Evolutionary conservation across 2,888 invertebrate genomes (phyloP), one percentile per base, ranked within the genome.

Genomic region (Papilio protenor): DNA sequence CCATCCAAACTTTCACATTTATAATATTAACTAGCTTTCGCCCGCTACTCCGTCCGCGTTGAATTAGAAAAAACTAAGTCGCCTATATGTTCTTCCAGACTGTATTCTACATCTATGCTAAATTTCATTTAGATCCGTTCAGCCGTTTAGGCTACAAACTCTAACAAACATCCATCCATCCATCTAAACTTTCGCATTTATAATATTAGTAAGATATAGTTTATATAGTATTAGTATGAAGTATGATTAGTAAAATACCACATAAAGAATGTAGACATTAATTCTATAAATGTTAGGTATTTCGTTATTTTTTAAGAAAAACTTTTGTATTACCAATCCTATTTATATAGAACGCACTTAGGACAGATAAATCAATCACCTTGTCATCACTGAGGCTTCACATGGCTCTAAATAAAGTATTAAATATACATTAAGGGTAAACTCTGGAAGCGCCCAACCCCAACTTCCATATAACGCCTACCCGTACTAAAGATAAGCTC

Each of bases 341-440:
- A 61, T 27, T 14, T 61, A 23, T 61, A 27, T 16, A 27, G 59
- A 73, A 73, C 40, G 49, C 3, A 33, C 3, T 12, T 8, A 8
- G 18, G n/a, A 5, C 23, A 45, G 73, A 55, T 45, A 76, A 81
- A 85, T 85, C 84, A 82, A 85, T 85, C 91, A 91, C 87, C 82
- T 72, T 66, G 79, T 83, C 84, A 88, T 88, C 88, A 84, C 81
- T 80, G 79, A 81, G 82, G 84, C 80, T 81, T 79, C 78, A 75
- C 77, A 81, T 81, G 59, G 3, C 74, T 87, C 84, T 85, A 87
- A 88, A 87, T 88, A 87, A 89, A 87, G 90, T 92, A 92, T 93
- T 90, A 92, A 92, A 92, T 92, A 89, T 82, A 88, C 92, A 92
- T 93, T 91, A 91, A 84, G 87, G 86, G 82, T 82, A 84, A 89